Conservation (phyloP, 2,113 vertebrate species). For the Campylomormyrus tamandua region DNA sequence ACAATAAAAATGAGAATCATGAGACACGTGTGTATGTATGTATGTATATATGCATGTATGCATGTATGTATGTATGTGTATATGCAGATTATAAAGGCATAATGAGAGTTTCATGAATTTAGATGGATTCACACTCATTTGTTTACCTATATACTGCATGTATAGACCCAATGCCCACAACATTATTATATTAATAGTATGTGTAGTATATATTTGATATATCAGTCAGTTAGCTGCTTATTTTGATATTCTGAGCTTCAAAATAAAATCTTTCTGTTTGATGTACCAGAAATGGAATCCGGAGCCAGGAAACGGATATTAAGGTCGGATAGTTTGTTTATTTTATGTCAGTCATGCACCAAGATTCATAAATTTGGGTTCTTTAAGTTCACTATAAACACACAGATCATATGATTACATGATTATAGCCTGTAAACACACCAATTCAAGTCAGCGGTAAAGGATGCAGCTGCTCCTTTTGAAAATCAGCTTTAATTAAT, state of each 20-base stretch:
- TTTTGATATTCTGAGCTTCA: not conserved
- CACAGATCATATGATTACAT: not conserved
- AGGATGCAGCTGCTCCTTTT: not conserved
- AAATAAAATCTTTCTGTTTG: not conserved
- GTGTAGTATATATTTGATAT: not conserved
- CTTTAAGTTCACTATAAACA: not conserved
- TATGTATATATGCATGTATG: not conserved
- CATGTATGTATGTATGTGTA: not conserved
- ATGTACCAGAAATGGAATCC: not conserved
- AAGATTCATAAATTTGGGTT: not conserved
- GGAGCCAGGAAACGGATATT: not conserved
- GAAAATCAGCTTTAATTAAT: constrained; percentile 1
- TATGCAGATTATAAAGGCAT: not conserved
- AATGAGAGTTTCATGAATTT: not conserved
- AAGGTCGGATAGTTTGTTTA: not conserved
- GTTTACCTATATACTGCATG: not conserved
- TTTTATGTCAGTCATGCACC: not conserved
- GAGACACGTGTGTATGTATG: not conserved
- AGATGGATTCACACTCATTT: not conserved
- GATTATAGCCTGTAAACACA: constrained; percentile 1
- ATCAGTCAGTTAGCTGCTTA: not conserved
- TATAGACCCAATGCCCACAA: not conserved
- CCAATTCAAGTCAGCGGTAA: not conserved
- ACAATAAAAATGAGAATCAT: not conserved
- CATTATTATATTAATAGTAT: not conserved